Percentiles rank a stretch among this genome's conserved stretches.
Evolutionary conservation across 1,140 invertebrate species (phyloP).

Genomic region (Drosophila auraria): DNA sequence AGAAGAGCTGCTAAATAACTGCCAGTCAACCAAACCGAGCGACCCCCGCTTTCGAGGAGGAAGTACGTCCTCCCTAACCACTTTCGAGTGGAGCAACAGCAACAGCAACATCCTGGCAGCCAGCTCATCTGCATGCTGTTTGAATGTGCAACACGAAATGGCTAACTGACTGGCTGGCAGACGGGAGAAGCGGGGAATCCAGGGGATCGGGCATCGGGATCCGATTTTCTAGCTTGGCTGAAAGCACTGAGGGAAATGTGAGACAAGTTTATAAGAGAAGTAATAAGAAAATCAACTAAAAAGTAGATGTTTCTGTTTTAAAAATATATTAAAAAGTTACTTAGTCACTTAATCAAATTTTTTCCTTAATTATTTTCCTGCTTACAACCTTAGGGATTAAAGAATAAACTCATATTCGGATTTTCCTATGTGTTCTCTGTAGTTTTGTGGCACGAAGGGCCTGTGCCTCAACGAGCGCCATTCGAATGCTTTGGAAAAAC

Average conservation of each 20-base stretch:
- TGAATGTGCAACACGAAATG: slow-evolving; percentile 72
- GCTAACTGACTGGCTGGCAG: slow-evolving; percentile 61
- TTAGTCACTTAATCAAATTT: background rate
- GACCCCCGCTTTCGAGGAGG: background rate
- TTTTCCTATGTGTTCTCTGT: slow-evolving; percentile 8
- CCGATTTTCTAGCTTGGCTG: slow-evolving; percentile 7
- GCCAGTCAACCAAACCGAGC: slow-evolving; percentile 43
- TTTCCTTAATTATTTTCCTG: background rate
- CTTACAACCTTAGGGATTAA: too few species aligned
- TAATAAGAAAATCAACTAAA: too few species aligned
- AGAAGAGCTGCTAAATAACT: slow-evolving; percentile 76
- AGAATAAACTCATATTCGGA: background rate
- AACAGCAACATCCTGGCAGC: slow-evolving; percentile 27
- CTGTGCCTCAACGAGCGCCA: slow-evolving; percentile 55
- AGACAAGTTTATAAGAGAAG: too few species aligned
- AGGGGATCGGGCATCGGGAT: background rate
- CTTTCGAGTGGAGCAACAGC: background rate
- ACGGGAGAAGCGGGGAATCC: background rate
- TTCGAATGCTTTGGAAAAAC: slow-evolving; percentile 83
- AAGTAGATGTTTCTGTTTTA: too few species aligned
- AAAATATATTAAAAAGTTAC: too few species aligned
- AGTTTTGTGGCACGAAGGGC: slow-evolving; percentile 44
- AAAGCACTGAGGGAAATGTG: slow-evolving; percentile 12
- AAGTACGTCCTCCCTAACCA: too few species aligned
- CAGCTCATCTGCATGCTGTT: slow-evolving; percentile 73